Percentiles rank a stretch among this genome's conserved stretches.
Conservation (phyloP, 2,797 vertebrate genomes). For the Bufotes viridis region DNA sequence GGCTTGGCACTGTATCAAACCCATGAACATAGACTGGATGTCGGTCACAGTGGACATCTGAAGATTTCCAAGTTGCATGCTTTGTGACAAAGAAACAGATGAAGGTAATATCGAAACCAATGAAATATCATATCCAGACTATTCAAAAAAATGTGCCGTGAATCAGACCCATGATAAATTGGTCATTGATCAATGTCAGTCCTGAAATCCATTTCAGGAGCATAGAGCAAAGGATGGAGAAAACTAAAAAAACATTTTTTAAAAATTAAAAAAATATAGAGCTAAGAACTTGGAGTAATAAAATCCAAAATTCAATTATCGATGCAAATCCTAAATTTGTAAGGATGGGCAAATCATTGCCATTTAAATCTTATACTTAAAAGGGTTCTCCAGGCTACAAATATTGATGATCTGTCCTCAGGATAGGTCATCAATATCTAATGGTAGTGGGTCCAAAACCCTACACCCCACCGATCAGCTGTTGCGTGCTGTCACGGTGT, state of each 20-base stretch:
- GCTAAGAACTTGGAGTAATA: neutral
- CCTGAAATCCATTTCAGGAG: neutral
- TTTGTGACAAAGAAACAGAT: constrained; percentile 35
- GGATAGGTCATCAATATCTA: no score
- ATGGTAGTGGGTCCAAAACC: no score
- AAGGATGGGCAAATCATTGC: no score
- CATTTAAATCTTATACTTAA: no score
- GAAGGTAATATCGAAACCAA: constrained; percentile 31
- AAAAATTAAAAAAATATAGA: neutral
- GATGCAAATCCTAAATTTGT: no score
- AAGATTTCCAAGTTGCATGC: constrained; percentile 26
- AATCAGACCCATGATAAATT: neutral
- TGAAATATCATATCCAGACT: constrained; percentile 15
- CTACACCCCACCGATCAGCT: no score
- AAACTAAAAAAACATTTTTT: neutral
- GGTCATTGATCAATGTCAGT: neutral
- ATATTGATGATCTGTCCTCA: no score
- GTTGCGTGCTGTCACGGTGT: no score
- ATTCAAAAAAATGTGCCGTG: neutral
- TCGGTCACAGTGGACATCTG: constrained; percentile 7
- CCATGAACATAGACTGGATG: neutral
- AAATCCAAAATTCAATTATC: no score
- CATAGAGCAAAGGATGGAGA: neutral
- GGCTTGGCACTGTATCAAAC: constrained; percentile 32
- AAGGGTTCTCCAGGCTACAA: no score